Conservation (phyloP, 92 coral and sea anemone genomes). For the Scolanthus callimorphus region DNA sequence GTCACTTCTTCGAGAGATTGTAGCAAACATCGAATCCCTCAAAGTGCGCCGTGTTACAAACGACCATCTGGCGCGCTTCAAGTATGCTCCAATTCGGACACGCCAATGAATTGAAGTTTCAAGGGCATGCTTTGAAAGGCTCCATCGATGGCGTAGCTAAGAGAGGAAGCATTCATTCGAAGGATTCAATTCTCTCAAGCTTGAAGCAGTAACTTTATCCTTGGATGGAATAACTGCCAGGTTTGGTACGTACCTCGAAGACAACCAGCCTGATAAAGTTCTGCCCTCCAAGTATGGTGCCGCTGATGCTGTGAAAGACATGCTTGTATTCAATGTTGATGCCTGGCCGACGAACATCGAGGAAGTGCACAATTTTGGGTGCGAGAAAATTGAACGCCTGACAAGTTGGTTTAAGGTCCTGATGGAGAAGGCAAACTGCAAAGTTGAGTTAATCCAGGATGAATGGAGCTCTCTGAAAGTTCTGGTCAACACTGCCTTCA, state of each 20-base stretch:
- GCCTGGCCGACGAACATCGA: slow-evolving; percentile 29
- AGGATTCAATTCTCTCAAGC: slow-evolving; percentile 1
- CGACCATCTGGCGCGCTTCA: too few species aligned
- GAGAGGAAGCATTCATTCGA: slow-evolving; percentile 11
- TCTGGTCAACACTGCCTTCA: slow-evolving; percentile 20
- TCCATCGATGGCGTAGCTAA: slow-evolving; percentile 21
- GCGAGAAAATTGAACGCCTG: slow-evolving; percentile 22
- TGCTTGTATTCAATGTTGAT: too few species aligned
- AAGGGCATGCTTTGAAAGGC: slow-evolving; percentile 27
- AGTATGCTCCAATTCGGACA: too few species aligned
- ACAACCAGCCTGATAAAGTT: slow-evolving; percentile 7
- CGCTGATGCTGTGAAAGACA: slow-evolving; percentile 25
- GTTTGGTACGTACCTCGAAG: slow-evolving; percentile 5
- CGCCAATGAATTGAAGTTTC: slow-evolving; percentile 19
- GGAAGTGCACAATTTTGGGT: slow-evolving; percentile 27
- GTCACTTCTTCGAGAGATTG: too few species aligned
- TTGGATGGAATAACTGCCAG: slow-evolving; percentile 11
- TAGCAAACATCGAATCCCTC: too few species aligned
- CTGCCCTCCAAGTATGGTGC: too few species aligned
- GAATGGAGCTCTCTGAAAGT: slow-evolving; percentile 12
- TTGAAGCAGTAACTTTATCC: slow-evolving; percentile 10
- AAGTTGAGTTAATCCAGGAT: background rate
- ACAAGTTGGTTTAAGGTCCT: slow-evolving; percentile 18
- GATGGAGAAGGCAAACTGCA: slow-evolving; percentile 4
- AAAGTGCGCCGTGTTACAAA: too few species aligned